These are phyloP conservation scores for Cranoglanis bouderius DNA, from an alignment of 2,113 vertebrate species.

Conservation along the genomic window DNA sequence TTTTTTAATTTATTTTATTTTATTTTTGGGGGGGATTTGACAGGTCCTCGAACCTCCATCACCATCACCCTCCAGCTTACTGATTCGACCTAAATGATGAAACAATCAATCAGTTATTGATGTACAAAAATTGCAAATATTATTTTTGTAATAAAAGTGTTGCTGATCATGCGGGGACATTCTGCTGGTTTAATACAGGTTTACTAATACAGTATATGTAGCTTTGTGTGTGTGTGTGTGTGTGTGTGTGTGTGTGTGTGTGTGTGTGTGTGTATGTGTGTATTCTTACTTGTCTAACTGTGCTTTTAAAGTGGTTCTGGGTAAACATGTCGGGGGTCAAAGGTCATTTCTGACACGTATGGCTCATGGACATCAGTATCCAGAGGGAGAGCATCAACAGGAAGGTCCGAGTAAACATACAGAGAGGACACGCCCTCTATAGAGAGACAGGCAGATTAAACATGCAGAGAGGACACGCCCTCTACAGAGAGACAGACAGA, in stretches of 20 bases:
- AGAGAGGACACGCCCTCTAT: slow-evolving; percentile 67
- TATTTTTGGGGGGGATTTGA: no score
- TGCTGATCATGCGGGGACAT: not conserved
- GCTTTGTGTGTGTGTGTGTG: not conserved
- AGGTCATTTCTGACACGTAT: slow-evolving; percentile 69
- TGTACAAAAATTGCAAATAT: not conserved
- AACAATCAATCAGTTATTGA: not conserved
- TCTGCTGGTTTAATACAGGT: not conserved
- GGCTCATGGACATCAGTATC: slow-evolving; percentile 69
- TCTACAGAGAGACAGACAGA: slow-evolving; percentile 54
- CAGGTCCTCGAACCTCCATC: not conserved
- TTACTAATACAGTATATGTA: not conserved
- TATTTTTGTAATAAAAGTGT: not conserved
- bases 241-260: not conserved
- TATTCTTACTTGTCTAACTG: not conserved
- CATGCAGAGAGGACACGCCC: slow-evolving; percentile 63
- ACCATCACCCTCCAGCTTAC: slow-evolving; percentile 18
- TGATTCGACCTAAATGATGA: slow-evolving; percentile 35
- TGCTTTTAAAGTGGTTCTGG: slow-evolving; percentile 69
- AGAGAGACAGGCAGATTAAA: slow-evolving; percentile 51
- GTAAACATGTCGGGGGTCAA: slow-evolving; percentile 69
- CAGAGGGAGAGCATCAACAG: slow-evolving; percentile 66
- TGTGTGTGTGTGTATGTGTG: not conserved
- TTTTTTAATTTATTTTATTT: no score
- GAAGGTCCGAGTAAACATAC: slow-evolving; percentile 68